Percentiles rank a stretch among this genome's conserved stretches.
Conservation (phyloP, 2,888 invertebrate species). For the Drepana falcataria region DNA sequence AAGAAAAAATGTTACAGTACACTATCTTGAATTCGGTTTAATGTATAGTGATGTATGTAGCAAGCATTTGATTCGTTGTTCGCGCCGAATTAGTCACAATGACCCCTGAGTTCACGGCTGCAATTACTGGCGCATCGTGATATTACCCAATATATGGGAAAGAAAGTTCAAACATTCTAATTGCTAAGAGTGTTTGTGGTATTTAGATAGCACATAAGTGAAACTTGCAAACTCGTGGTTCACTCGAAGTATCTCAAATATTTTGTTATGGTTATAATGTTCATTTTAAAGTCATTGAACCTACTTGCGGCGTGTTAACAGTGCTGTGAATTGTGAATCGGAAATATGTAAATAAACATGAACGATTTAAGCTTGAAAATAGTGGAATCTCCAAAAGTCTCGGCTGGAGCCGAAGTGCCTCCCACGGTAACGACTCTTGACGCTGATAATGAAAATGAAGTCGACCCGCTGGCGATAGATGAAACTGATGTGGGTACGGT, state of each 20-base stretch:
- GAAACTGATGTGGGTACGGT: constrained; percentile 34
- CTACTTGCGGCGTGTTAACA: constrained; percentile 63
- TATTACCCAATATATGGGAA: constrained; percentile 57
- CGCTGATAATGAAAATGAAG: constrained; percentile 55
- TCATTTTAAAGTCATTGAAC: constrained; percentile 63
- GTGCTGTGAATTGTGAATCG: constrained; percentile 60
- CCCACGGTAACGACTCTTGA: constrained; percentile 32
- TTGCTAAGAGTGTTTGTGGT: constrained; percentile 27
- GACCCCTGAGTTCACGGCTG: constrained; percentile 66
- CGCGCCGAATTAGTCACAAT: constrained; percentile 42
- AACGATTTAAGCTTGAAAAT: constrained; percentile 72
- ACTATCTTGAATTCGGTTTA: constrained; percentile 13
- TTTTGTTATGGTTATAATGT: constrained; percentile 43
- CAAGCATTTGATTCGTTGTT: constrained; percentile 17
- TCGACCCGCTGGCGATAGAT: constrained; percentile 63
- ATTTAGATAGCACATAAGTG: not conserved
- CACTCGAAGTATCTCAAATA: constrained; percentile 17
- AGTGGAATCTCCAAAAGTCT: constrained; percentile 66
- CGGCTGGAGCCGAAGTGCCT: constrained; percentile 42
- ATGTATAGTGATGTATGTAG: constrained; percentile 20
- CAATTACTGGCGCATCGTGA: constrained; percentile 56
- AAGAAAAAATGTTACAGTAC: constrained; percentile 17
- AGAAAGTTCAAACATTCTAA: constrained; percentile 50
- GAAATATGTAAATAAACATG: constrained; percentile 79
- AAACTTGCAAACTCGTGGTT: not conserved